phyloP scores from a whole-genome alignment of 2,113 vertebrate genomes.

The Pipa parva region DNA sequence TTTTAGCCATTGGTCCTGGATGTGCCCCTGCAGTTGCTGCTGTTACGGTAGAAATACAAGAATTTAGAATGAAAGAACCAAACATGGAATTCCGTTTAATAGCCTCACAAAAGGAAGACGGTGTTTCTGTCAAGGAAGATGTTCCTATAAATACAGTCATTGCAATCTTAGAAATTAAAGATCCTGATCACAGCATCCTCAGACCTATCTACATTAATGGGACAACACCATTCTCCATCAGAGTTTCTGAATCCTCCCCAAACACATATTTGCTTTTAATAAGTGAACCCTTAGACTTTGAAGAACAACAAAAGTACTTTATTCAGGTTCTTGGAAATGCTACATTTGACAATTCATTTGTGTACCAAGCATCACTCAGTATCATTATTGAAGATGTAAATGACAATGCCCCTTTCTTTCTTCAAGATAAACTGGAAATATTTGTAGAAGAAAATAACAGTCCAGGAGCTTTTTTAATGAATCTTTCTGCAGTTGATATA shows the following conservation, averaged over 20 bases:
- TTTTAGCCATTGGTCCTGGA: slow-evolving; percentile 21
- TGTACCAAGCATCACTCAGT: background rate
- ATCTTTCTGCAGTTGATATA: slow-evolving; percentile 18
- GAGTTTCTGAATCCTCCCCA: slow-evolving; percentile 16
- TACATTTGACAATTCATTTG: background rate
- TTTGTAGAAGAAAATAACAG: slow-evolving; percentile 24
- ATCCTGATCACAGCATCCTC: slow-evolving; percentile 13
- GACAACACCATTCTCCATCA: slow-evolving; percentile 15
- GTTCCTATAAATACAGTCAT: slow-evolving; percentile 12
- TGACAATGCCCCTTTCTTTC: slow-evolving; percentile 22
- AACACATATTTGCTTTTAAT: slow-evolving; percentile 16
- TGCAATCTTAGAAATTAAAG: slow-evolving; percentile 23
- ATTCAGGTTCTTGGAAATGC: slow-evolving; percentile 8
- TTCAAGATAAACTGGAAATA: slow-evolving; percentile 1
- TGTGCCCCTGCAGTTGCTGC: slow-evolving; percentile 16
- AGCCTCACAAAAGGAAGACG: background rate
- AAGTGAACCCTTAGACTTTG: slow-evolving; percentile 11
- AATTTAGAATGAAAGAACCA: slow-evolving; percentile 6
- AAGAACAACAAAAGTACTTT: slow-evolving; percentile 10
- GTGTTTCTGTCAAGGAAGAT: slow-evolving; percentile 21
- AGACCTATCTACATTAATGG: slow-evolving; percentile 22
- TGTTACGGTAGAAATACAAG: background rate
- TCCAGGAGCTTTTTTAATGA: slow-evolving; percentile 12
- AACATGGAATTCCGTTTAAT: slow-evolving; percentile 26
- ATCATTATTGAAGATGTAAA: slow-evolving; percentile 24